Percentiles rank a stretch among this genome's conserved stretches.
These are phyloP conservation scores for Tiaroga cobitis DNA, from an alignment of 2,797 vertebrate genomes.

Conservation along the genomic window DNA sequence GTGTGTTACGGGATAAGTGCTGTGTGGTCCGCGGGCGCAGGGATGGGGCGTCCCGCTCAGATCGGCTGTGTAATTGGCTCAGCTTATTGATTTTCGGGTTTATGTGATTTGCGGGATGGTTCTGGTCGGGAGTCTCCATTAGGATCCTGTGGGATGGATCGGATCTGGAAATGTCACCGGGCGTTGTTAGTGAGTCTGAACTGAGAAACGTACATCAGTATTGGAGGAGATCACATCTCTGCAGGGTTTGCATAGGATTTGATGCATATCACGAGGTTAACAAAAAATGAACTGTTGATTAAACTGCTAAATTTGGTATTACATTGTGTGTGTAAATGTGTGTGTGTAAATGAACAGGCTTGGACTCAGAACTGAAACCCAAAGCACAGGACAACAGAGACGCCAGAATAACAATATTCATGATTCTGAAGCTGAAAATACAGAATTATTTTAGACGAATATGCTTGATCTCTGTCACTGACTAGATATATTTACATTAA, in stretches of 20 bases:
- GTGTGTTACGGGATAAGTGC: constrained; percentile 58
- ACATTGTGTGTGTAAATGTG: too few relatives aligned
- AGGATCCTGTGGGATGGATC: constrained; percentile 35
- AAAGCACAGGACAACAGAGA: too few relatives aligned
- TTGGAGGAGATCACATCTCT: constrained; percentile 13
- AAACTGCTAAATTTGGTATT: too few relatives aligned
- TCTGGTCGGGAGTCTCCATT: constrained; percentile 64
- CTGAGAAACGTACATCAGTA: neutral
- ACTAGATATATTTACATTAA: too few relatives aligned
- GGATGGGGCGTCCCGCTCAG: constrained; percentile 57
- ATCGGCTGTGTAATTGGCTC: constrained; percentile 73
- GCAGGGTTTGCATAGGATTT: too few relatives aligned
- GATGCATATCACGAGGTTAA: too few relatives aligned
- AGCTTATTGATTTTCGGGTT: constrained; percentile 74
- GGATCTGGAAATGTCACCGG: constrained; percentile 59
- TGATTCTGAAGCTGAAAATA: too few relatives aligned
- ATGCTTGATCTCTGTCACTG: too few relatives aligned
- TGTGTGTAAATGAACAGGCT: too few relatives aligned
- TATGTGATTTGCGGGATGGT: constrained; percentile 70
- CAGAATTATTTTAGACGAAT: neutral
- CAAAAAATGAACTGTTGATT: fast-evolving
- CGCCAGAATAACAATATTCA: too few relatives aligned
- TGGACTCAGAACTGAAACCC: too few relatives aligned
- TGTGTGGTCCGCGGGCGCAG: constrained; percentile 59
- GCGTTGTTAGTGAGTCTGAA: constrained; percentile 53